These are phyloP conservation scores for Campoplex nolae DNA, from an alignment of 2,888 invertebrate genomes.

Conservation along the genomic window DNA sequence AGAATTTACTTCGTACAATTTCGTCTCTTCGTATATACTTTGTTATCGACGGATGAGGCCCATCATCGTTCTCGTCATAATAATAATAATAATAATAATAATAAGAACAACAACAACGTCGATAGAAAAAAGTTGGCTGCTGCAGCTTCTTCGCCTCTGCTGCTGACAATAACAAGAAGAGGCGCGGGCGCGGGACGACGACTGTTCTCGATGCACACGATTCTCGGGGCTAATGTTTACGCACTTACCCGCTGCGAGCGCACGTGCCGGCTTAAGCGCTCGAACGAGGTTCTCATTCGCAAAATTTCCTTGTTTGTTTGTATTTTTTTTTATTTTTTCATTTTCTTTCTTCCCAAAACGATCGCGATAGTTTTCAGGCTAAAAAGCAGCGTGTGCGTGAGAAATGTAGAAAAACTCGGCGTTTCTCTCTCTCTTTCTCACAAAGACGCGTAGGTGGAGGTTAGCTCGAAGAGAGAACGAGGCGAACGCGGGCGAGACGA, in stretches of 20 bases:
- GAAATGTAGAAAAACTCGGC: constrained; percentile 29
- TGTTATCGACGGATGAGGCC: background rate
- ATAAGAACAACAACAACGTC: background rate
- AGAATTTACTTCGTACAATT: constrained; percentile 27
- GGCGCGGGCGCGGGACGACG: background rate
- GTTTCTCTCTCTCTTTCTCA: background rate
- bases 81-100: background rate
- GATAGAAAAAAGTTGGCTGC: background rate
- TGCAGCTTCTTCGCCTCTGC: background rate
- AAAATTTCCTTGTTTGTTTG: background rate
- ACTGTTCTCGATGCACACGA: background rate
- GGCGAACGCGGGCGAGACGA: constrained; percentile 64
- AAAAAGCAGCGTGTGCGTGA: background rate
- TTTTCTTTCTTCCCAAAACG: background rate
- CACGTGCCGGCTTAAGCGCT: constrained; percentile 1
- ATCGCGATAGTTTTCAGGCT: background rate
- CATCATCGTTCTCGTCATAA: background rate
- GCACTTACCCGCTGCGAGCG: constrained; percentile 11
- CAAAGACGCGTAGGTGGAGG: constrained; percentile 1
- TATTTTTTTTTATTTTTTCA: background rate
- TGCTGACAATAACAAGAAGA: background rate
- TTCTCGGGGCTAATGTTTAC: background rate
- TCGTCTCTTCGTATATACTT: background rate
- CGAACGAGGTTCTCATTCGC: background rate
- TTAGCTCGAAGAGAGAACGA: background rate